These are phyloP conservation scores for Tipula helvola DNA, from an alignment of 2,888 invertebrate species.

Conservation along the genomic window DNA sequence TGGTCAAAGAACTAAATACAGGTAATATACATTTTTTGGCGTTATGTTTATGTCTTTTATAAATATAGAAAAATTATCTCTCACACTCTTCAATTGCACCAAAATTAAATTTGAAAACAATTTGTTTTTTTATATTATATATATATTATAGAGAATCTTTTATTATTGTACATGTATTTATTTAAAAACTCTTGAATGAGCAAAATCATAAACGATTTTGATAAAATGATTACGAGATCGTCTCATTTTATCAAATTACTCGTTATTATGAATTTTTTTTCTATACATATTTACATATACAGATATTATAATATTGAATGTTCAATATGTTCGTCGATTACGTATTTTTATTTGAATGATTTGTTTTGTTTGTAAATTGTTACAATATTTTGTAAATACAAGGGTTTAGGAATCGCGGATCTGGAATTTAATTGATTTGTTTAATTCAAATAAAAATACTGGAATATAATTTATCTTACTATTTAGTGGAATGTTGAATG, in stretches of 20 bases:
- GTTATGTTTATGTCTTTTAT: background rate
- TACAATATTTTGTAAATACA: background rate
- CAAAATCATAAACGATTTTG: background rate
- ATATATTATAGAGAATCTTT: background rate
- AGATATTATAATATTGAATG: background rate
- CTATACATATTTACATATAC: background rate
- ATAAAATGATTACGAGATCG: background rate
- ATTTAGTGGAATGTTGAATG: conserved; percentile 26
- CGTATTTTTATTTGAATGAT: background rate
- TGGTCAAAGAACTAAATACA: conserved; percentile 91
- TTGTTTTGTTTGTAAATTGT: background rate
- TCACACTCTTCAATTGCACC: background rate
- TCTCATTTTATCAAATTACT: background rate
- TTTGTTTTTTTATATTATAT: background rate
- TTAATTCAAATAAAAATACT: conserved; percentile 16
- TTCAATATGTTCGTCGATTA: background rate
- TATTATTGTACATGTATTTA: background rate
- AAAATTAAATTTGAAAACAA: background rate
- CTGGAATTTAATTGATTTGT: conserved; percentile 6
- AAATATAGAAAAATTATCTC: conserved; percentile 9
- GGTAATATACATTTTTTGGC: conserved; percentile 33
- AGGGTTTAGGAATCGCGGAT: background rate
- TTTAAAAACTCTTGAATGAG: background rate
- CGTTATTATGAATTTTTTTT: background rate
- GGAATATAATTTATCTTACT: conserved; percentile 19